Evolutionary conservation across 2,113 vertebrate genomes (phyloP), one percentile per base, ranked within the genome.

Genomic region (Canis aureus): DNA sequence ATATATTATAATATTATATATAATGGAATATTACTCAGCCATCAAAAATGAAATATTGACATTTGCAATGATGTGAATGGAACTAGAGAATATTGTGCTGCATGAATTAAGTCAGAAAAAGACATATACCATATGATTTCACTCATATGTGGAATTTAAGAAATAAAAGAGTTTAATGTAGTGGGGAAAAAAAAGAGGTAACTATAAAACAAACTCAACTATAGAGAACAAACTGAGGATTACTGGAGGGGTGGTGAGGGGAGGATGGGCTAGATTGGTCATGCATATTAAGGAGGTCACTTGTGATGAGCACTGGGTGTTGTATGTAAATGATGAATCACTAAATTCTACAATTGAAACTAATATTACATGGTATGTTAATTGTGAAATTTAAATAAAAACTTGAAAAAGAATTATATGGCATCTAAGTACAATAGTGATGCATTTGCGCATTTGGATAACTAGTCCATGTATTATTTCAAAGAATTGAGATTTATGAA

Each of bases 401-500:
- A 16, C 13, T 8, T 27, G 43, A 51, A 76, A 76, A 43, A 32
- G 16, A 49, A 15, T 57, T 51, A 69, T 17, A 76, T 32, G 3
- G 0, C 35, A 84, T 8, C 2, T 11, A 93, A 85, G 60, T 66
- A 55, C 22, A 43, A 51, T 16, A 93, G 22, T 59, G 78, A 66
- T 49, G 25, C 1, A 43, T 4, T 53, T 55, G 32, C 38, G 3
- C 13, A 60, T 38, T 86, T 60, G 43, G 27, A 64, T 0, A 43
- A 4, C 16, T 49, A 11, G 4, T 25, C 5, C n/a, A 32, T 25
- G 59, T 19, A 13, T 73, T 84, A 38, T 66, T 91, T 81, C 3
- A 97, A 91, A 84, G 11, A 95, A 79, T 25, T 74, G 51, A 60
- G 3, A 53, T 82, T 69, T 67, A 78, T 51, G 76, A 85, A 86